Evolutionary conservation across 2,888 invertebrate genomes (phyloP).

Genomic region (Tinea trinotella): DNA sequence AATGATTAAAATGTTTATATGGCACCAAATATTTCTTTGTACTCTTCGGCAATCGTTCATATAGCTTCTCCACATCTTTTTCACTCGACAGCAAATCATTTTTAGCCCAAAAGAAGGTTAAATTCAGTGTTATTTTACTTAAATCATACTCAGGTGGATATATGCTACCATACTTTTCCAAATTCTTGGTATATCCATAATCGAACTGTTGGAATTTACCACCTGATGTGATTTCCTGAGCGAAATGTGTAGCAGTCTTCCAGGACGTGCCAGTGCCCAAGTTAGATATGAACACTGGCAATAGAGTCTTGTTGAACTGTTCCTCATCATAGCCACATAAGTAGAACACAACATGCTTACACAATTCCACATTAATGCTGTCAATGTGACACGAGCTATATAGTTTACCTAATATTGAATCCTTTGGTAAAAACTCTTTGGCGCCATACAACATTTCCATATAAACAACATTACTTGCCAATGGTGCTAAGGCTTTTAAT

Average conservation of each 20-base stretch:
- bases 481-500: constrained; percentile 76
- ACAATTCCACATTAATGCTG: constrained; percentile 69
- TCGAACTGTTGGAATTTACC: constrained; percentile 78
- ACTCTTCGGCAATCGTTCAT: constrained; percentile 52
- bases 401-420: constrained; percentile 69
- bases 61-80: constrained; percentile 70
- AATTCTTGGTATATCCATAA: constrained; percentile 74
- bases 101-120: constrained; percentile 76
- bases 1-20: constrained; percentile 77
- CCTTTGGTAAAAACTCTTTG: constrained; percentile 81
- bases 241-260: constrained; percentile 79
- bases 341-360: constrained; percentile 80
- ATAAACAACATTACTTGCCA: constrained; percentile 71
- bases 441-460: constrained; percentile 76
- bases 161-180: constrained; percentile 64
- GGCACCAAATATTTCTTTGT: constrained; percentile 71
- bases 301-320: constrained; percentile 77
- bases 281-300: constrained; percentile 79
- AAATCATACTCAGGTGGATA: constrained; percentile 76
- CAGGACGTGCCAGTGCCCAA: constrained; percentile 83
- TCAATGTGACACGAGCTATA: constrained; percentile 69
- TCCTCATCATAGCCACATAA: constrained; percentile 79
- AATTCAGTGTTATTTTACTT: constrained; percentile 69
- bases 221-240: constrained; percentile 65
- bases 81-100: constrained; percentile 81